A percentile compares a stretch with the other conserved stretches of the same genome.
Conservation (phyloP, 2,797 vertebrate species). For the Pipistrellus pipistrellus region DNA sequence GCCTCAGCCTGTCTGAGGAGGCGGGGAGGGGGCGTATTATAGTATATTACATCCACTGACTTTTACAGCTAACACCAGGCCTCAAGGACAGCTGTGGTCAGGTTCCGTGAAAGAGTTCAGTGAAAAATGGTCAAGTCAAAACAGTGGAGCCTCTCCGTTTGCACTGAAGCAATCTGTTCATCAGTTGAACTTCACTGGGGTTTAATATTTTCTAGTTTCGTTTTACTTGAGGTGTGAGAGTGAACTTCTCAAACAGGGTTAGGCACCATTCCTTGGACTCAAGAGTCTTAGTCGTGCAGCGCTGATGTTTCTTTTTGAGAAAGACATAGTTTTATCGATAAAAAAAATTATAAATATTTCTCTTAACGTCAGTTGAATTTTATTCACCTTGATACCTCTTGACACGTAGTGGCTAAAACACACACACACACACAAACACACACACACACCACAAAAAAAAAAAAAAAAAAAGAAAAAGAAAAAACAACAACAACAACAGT, state of each 20-base stretch:
- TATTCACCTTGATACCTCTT: neutral
- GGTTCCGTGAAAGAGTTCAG: constrained; percentile 82
- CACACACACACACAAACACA: too few relatives aligned
- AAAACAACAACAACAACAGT: too few relatives aligned
- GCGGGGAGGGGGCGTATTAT: constrained; percentile 76
- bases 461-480: too few relatives aligned
- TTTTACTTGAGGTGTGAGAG: constrained; percentile 76
- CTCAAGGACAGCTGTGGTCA: constrained; percentile 86
- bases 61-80: constrained; percentile 89
- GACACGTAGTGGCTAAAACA: neutral
- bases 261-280: neutral
- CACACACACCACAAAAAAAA: too few relatives aligned
- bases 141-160: constrained; percentile 67
- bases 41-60: constrained; percentile 86
- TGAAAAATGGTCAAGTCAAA: constrained; percentile 69
- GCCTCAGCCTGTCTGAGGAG: constrained; percentile 73
- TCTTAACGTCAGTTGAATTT: constrained; percentile 13
- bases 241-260: constrained; percentile 12
- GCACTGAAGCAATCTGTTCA: constrained; percentile 78
- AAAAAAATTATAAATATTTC: constrained; percentile 67
- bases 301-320: constrained; percentile 66
- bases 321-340: constrained; percentile 74
- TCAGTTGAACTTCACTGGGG: constrained; percentile 71
- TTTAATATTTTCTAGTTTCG: constrained; percentile 77
- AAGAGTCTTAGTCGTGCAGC: neutral